phyloP scores from a whole-genome alignment of 2,888 invertebrate genomes.

The Thelaira solivaga region DNA sequence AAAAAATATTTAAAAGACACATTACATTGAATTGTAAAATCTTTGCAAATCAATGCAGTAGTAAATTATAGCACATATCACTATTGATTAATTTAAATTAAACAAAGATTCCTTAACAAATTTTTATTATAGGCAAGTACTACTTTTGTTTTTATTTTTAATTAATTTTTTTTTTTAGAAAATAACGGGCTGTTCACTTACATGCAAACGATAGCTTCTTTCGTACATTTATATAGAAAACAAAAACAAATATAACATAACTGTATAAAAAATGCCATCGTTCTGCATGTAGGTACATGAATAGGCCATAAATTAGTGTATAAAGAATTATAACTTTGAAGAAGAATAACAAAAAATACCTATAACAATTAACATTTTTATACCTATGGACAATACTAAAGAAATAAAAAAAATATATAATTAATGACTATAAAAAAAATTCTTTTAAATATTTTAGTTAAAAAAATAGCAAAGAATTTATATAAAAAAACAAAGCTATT shows the following conservation, averaged over 20 bases:
- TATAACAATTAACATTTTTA: conserved; percentile 56
- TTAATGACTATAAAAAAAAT: background rate
- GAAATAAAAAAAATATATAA: conserved; percentile 15
- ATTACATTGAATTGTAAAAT: background rate
- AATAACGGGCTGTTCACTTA: too few relatives aligned
- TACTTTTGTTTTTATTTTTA: background rate
- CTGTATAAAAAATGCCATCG: conserved; percentile 3
- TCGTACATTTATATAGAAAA: too few relatives aligned
- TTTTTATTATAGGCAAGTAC: background rate
- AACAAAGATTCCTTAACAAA: conserved; percentile 29
- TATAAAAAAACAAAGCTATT: conserved; percentile 6
- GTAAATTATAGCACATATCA: conserved; percentile 59
- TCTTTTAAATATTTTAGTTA: conserved; percentile 41
- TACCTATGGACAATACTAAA: conserved; percentile 61
- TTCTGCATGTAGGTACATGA: too few relatives aligned
- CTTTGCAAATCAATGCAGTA: conserved; percentile 17
- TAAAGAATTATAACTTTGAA: too few relatives aligned
- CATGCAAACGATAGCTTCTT: too few relatives aligned
- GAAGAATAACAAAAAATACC: conserved; percentile 30
- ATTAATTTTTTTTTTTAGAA: background rate
- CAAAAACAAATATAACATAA: background rate
- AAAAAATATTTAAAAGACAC: background rate
- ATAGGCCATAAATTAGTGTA: too few relatives aligned
- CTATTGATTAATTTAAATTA: conserved; percentile 24
- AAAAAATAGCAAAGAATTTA: conserved; percentile 45